Percentiles rank a stretch among this genome's conserved stretches.
These are phyloP conservation scores for Gibbula magus DNA, from an alignment of 2,888 invertebrate species.

Conservation along the genomic window DNA sequence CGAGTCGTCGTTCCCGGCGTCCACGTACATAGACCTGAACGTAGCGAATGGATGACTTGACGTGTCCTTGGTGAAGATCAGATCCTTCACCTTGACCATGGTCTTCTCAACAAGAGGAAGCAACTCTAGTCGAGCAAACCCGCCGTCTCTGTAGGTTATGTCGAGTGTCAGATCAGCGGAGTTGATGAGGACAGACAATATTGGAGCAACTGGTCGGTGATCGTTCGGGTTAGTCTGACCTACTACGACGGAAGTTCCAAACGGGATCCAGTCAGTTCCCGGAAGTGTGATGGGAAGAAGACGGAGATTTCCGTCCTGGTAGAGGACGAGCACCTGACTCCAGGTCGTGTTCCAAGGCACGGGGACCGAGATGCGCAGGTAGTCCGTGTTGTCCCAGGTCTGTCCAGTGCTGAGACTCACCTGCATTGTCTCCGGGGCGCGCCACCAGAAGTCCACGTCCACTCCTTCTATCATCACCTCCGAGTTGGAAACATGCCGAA, in stretches of 20 bases:
- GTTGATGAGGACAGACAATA: conserved; percentile 46
- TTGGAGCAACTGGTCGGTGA: conserved; percentile 52
- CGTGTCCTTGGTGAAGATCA: conserved; percentile 37
- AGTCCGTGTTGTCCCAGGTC: neutral
- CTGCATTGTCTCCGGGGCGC: conserved; percentile 54
- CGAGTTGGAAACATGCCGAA: conserved; percentile 45
- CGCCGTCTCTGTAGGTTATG: conserved; percentile 52
- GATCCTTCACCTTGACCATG: neutral
- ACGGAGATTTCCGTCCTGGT: conserved; percentile 57
- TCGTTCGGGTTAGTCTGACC: conserved; percentile 55
- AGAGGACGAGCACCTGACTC: conserved; percentile 55
- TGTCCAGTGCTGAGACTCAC: conserved; percentile 40
- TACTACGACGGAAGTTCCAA: conserved; percentile 60
- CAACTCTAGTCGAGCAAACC: conserved; percentile 43
- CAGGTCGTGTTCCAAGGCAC: conserved; percentile 54
- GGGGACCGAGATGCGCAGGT: conserved; percentile 53
- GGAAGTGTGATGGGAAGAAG: conserved; percentile 55
- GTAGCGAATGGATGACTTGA: conserved; percentile 53
- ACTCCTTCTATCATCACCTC: conserved; percentile 53
- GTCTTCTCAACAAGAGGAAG: conserved; percentile 47
- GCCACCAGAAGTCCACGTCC: conserved; percentile 61
- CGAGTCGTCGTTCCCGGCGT: conserved; percentile 56
- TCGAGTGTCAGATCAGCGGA: conserved; percentile 42
- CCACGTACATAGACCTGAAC: conserved; percentile 60
- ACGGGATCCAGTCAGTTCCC: conserved; percentile 60